phyloP scores from a whole-genome alignment of 1,140 invertebrate species.

The Drosophila tristis region DNA sequence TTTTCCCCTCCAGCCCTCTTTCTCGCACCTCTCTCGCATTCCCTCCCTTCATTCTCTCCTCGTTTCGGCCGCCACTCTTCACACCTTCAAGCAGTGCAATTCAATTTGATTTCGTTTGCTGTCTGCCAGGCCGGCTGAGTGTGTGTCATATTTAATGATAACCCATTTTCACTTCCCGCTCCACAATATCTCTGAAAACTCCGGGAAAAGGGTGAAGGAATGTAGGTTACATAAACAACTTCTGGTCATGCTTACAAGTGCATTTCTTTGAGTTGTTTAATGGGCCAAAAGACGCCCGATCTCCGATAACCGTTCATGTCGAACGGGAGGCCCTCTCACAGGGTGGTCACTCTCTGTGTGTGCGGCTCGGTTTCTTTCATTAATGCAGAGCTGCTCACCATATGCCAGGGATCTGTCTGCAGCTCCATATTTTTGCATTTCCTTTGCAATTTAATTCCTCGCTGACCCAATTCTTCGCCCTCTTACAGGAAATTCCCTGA shows the following conservation, averaged over 20 bases:
- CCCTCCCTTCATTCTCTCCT: background rate
- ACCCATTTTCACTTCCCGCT: constrained; percentile 52
- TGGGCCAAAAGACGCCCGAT: constrained; percentile 41
- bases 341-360: constrained; percentile 12
- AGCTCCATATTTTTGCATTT: constrained; percentile 38
- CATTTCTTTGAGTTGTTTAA: constrained; percentile 46
- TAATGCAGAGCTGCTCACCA: constrained; percentile 33
- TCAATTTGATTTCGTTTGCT: constrained; percentile 35
- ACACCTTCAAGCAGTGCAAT: constrained; percentile 50
- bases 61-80: constrained; percentile 1
- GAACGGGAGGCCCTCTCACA: constrained; percentile 7
- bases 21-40: no score
- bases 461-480: constrained; percentile 50
- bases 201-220: constrained; percentile 41
- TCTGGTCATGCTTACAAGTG: constrained; percentile 63
- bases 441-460: constrained; percentile 42
- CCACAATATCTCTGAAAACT: no score
- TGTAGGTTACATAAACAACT: constrained; percentile 70
- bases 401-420: constrained; percentile 55
- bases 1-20: background rate
- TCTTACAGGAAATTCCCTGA: constrained; percentile 15
- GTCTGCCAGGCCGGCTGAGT: background rate
- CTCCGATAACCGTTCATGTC: constrained; percentile 34
- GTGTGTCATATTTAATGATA: constrained; percentile 65
- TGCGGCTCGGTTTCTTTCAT: constrained; percentile 12